Percentiles rank a stretch among this genome's conserved stretches.
Conservation (phyloP, 2,113 vertebrate genomes). For the Macrotus californicus region DNA sequence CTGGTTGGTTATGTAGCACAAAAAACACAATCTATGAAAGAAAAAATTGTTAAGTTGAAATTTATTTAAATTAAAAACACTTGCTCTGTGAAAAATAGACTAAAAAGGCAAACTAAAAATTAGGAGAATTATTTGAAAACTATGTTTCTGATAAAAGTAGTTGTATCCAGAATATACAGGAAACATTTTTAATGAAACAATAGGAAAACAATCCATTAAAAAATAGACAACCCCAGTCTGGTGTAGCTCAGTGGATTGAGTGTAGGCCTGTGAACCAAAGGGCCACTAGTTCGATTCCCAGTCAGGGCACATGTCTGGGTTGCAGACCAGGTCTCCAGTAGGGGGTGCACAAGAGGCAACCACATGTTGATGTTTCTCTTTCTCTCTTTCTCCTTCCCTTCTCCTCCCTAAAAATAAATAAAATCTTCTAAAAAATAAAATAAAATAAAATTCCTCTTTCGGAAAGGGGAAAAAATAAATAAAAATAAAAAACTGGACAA, state of each 20-base stretch:
- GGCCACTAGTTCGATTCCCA: too few relatives aligned
- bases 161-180: not conserved
- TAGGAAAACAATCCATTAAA: not conserved
- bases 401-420: too few relatives aligned
- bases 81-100: not conserved
- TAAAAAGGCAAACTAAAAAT: not conserved
- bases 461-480: too few relatives aligned
- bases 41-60: not conserved
- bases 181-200: not conserved
- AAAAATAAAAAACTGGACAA: not conserved
- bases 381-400: too few relatives aligned
- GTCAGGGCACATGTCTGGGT: too few relatives aligned
- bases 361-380: too few relatives aligned
- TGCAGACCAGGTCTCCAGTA: too few relatives aligned
- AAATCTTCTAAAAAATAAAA: too few relatives aligned
- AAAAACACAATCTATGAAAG: not conserved
- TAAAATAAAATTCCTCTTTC: too few relatives aligned
- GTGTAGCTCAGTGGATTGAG: too few relatives aligned
- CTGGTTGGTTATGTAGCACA: not conserved
- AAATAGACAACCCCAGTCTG: not conserved
- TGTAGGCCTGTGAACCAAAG: too few relatives aligned
- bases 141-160: not conserved
- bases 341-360: too few relatives aligned
- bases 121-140: not conserved
- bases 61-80: not conserved